These are phyloP conservation scores for Leucophora obtusa DNA, from an alignment of 2,888 invertebrate species.

Conservation along the genomic window DNA sequence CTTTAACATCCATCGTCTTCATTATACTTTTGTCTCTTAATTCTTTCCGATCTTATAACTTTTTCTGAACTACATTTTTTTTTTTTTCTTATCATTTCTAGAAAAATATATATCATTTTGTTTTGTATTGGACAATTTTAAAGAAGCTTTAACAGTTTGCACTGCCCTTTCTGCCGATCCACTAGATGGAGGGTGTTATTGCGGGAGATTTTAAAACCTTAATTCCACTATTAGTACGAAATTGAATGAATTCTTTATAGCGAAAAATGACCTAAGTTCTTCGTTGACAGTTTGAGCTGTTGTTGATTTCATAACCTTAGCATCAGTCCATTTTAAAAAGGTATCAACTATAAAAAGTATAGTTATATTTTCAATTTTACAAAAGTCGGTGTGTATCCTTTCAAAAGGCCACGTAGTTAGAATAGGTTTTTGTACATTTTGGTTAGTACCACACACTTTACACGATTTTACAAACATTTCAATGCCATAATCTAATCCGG, in stretches of 20 bases:
- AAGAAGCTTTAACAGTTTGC: constrained; percentile 19
- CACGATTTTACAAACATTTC: constrained; percentile 66
- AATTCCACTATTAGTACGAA: constrained; percentile 28
- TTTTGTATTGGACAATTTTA: too few relatives aligned
- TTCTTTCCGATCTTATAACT: constrained; percentile 22
- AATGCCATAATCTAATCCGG: constrained; percentile 68
- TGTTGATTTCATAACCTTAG: constrained; percentile 14
- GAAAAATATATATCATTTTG: too few relatives aligned
- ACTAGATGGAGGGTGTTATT: constrained; percentile 6
- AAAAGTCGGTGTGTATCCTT: constrained; percentile 41
- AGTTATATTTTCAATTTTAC: background rate
- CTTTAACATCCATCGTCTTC: background rate
- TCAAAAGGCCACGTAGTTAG: constrained; percentile 57
- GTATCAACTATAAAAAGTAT: constrained; percentile 14
- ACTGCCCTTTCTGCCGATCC: constrained; percentile 22
- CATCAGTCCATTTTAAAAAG: constrained; percentile 31
- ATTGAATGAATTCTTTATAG: constrained; percentile 25
- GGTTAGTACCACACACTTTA: constrained; percentile 12
- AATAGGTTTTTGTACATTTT: constrained; percentile 16
- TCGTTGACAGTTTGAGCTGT: constrained; percentile 12
- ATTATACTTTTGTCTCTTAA: constrained; percentile 15
- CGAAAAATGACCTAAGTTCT: constrained; percentile 11
- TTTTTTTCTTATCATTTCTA: too few relatives aligned
- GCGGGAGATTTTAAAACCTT: too few relatives aligned
- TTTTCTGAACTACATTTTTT: background rate